phyloP scores from a whole-genome alignment of 1,140 invertebrate genomes.

The Drosophila takahashii region DNA sequence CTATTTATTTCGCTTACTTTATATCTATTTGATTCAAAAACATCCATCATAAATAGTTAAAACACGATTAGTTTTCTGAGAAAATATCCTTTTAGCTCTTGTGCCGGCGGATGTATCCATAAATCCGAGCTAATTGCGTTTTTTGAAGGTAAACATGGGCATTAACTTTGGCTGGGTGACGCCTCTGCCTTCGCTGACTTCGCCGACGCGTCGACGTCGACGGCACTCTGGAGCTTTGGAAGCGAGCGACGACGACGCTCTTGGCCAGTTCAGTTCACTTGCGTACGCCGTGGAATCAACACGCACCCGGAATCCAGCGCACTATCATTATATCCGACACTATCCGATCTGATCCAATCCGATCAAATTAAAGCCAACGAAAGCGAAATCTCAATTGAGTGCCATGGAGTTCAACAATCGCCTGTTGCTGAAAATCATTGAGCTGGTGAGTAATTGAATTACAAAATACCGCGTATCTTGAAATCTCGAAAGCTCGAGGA shows the following conservation, averaged over 20 bases:
- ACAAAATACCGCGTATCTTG: not conserved
- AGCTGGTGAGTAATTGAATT: constrained; percentile 69
- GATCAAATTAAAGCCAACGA: not conserved
- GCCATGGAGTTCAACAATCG: constrained; percentile 83
- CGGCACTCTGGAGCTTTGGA: constrained; percentile 12
- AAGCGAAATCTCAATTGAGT: constrained; percentile 26
- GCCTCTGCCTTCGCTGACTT: not conserved
- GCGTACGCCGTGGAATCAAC: constrained; percentile 53
- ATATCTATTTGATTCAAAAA: too few relatives aligned
- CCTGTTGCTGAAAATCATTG: constrained; percentile 78
- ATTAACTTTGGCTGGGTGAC: constrained; percentile 1
- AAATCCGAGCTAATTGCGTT: constrained; percentile 6
- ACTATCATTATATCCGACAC: not conserved
- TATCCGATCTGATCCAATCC: constrained; percentile 6
- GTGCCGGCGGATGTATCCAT: not conserved
- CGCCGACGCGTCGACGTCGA: not conserved
- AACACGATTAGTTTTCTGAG: not conserved
- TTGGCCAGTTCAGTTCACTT: constrained; percentile 61
- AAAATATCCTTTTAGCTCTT: not conserved
- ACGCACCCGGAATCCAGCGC: constrained; percentile 31
- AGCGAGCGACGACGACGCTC: not conserved
- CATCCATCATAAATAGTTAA: not conserved
- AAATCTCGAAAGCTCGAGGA: not conserved
- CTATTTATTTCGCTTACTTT: too few relatives aligned
- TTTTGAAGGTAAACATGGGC: constrained; percentile 4